These are phyloP conservation scores for Cichladusa arquata DNA, from an alignment of 2,113 vertebrate species.

Conservation along the genomic window DNA sequence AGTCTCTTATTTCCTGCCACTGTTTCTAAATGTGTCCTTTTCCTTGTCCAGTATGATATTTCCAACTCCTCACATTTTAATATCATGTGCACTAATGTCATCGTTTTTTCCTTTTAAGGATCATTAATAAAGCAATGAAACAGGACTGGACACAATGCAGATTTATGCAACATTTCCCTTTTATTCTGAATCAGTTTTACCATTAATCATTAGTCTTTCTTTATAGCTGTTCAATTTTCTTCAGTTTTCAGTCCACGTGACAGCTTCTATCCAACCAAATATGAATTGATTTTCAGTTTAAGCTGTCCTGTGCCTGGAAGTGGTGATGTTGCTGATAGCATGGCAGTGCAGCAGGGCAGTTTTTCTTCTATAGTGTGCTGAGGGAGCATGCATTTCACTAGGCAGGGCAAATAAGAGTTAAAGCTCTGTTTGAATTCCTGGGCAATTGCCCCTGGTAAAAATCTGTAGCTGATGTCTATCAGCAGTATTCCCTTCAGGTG, in stretches of 20 bases:
- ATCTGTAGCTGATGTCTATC: background rate
- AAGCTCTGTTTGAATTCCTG: background rate
- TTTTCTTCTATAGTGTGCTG: background rate
- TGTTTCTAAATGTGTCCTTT: background rate
- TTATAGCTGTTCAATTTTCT: background rate
- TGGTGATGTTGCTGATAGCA: background rate
- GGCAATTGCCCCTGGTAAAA: background rate
- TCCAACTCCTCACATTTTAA: background rate
- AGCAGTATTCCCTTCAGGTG: background rate
- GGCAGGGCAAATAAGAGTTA: background rate
- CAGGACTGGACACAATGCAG: background rate
- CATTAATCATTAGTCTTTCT: constrained; percentile 20
- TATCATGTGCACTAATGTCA: background rate
- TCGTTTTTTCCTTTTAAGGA: background rate
- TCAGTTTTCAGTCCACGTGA: background rate
- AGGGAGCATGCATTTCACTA: background rate
- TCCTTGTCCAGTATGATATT: background rate
- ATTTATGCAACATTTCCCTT: background rate
- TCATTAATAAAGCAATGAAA: constrained; percentile 23
- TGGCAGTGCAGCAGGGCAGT: background rate
- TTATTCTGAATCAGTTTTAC: background rate
- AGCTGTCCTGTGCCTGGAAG: background rate
- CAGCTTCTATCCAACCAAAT: background rate
- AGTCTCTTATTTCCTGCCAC: background rate
- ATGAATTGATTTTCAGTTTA: background rate